phyloP scores from a whole-genome alignment of 1,140 invertebrate species.

The Eriosoma lanigerum region DNA sequence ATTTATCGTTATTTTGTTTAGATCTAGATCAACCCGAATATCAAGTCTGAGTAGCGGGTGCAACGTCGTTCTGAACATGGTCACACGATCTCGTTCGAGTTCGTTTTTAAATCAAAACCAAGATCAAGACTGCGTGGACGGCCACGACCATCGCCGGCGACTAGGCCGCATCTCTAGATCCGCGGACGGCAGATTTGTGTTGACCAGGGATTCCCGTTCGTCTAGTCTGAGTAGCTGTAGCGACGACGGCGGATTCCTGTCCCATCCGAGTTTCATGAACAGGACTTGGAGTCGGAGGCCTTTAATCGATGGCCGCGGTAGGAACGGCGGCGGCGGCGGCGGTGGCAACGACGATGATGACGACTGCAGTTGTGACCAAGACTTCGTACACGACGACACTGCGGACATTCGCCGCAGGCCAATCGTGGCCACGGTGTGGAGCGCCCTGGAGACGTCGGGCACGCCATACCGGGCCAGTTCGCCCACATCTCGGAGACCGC shows the following conservation, averaged over 20 bases:
- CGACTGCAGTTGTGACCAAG: constrained; percentile 58
- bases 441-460: constrained; percentile 58
- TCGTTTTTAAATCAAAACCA: not conserved
- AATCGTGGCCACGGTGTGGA: constrained; percentile 56
- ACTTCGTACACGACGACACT: constrained; percentile 63
- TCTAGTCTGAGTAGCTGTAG: constrained; percentile 71
- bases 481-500: constrained; percentile 63
- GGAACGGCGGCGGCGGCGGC: constrained; percentile 67
- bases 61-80: constrained; percentile 51
- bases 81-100: constrained; percentile 38
- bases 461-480: constrained; percentile 69
- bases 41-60: constrained; percentile 69
- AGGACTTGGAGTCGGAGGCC: constrained; percentile 35
- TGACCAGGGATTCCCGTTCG: constrained; percentile 60
- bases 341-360: constrained; percentile 59
- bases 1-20: constrained; percentile 58
- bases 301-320: constrained; percentile 54
- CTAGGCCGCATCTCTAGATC: constrained; percentile 70
- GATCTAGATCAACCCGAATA: constrained; percentile 91
- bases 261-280: constrained; percentile 55
- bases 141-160: constrained; percentile 54
- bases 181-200: constrained; percentile 72
- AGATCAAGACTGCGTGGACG: constrained; percentile 54
- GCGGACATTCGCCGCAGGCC: constrained; percentile 60
- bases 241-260: constrained; percentile 80